A percentile compares a stretch with the other conserved stretches of the same genome.
Conservation (phyloP, 2,888 invertebrate genomes). For the Capitulum mitella region DNA sequence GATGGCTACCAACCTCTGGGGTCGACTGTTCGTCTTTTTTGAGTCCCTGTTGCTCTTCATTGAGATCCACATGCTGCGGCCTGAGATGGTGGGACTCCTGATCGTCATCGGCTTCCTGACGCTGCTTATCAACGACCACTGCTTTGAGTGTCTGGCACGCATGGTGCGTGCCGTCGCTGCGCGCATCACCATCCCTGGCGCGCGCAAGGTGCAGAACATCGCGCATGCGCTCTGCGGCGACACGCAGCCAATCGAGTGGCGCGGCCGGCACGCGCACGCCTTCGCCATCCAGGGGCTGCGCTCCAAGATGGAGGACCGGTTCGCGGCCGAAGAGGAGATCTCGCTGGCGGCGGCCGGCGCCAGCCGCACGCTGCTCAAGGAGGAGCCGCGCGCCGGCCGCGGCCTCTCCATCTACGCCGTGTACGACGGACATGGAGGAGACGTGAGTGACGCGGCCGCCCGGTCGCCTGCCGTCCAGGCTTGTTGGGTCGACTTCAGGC, state of each 20-base stretch:
- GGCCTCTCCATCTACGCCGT: slow-evolving; percentile 83
- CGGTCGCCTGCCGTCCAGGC: too few relatives aligned
- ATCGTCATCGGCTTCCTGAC: background rate
- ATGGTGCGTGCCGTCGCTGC: background rate
- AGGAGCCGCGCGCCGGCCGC: background rate
- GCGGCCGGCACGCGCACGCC: slow-evolving; percentile 28
- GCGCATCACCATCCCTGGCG: background rate
- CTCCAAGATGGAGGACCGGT: slow-evolving; percentile 89
- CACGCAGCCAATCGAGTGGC: slow-evolving; percentile 2
- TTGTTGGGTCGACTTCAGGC: too few relatives aligned
- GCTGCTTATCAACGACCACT: slow-evolving; percentile 15
- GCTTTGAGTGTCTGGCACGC: background rate
- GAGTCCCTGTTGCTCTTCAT: background rate
- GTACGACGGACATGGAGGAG: slow-evolving; percentile 93
- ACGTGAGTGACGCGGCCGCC: slow-evolving; percentile 48
- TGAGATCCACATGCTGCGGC: background rate
- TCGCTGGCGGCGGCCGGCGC: slow-evolving; percentile 49
- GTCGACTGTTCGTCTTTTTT: background rate
- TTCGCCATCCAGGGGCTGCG: slow-evolving; percentile 77
- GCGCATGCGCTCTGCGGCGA: background rate
- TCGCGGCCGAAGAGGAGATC: slow-evolving; percentile 66
- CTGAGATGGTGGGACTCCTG: background rate
- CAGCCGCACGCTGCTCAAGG: too few relatives aligned
- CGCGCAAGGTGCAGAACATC: background rate
- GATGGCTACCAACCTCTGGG: background rate